Evolutionary conservation across 2,113 vertebrate genomes (phyloP), one percentile per base, ranked within the genome.

Genomic region (Maylandia zebra): DNA sequence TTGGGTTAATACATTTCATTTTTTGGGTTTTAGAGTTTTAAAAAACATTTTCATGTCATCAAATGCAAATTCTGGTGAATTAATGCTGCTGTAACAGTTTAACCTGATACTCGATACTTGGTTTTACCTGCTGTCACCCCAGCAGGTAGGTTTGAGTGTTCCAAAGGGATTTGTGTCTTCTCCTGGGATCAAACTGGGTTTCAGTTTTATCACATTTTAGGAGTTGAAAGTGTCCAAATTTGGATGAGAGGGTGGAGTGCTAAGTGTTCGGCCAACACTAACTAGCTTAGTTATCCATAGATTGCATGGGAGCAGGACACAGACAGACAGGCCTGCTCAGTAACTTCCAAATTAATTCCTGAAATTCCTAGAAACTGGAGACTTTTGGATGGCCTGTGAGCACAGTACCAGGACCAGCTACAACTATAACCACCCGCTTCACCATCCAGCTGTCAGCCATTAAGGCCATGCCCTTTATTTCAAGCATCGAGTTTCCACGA

Each of bases 31-130:
- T 22, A 11, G 14, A 7, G 24, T n/a, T 85, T 56, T 9, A 32
- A 59, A 17, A 83, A 69, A 81, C 17, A 34, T 34, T 56, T 64
- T 30, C 5, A 27, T 5, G 12, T 34, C 16, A 13, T 45, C 19
- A 84, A 83, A 45, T 74, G 38, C 22, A 43, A 27, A 71, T 71
- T 71, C 66, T 71, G 66, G 0, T 43, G 2, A 24, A 16, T 24
- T 14, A 38, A 41, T 43, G 66, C n/a, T 24, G 22, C n/a, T 45
- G n/a, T 10, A 10, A 17, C 14, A 30, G 22, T 76, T 76, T 30
- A 30, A 8, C 43, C 5, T 0, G 5, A 12, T 30, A 19, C 8
- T 10, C 0, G 5, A 27, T 74, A 9, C 24, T 27, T 43, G 4
- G 2, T 27, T 71, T 43, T 41, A 69, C 32, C 36, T 41, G 7